Evolutionary conservation across 2,888 invertebrate genomes (phyloP), one percentile per base, ranked within the genome.

Genomic region (Drosophila formosana): DNA sequence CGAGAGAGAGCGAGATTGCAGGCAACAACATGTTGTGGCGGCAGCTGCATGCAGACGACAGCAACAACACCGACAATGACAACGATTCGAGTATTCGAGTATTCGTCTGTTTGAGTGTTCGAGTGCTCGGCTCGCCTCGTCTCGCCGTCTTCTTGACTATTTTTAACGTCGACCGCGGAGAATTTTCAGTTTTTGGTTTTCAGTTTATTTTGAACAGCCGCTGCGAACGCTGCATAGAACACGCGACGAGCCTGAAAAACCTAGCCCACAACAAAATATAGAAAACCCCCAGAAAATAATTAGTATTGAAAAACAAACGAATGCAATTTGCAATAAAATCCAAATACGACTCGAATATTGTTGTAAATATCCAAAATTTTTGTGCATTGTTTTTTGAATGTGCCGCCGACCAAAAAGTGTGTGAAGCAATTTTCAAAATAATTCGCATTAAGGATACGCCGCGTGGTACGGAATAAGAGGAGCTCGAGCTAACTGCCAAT

Each of bases 171-270:
- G 58, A 66, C 57, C 45, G 81, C 68, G 72, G 49, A 78, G 77
- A 88, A 85, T 80, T 77, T 78, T 78, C 81, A 69, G 80, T 80
- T 66, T 75, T 74, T 56, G 82, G 87, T 86, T 64, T 75, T 75
- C 70, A 88, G 88, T 88, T 77, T 74, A 88, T 86, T 88, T 88
- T 86, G 78, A 87, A 76, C 86, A 80, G 75, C 70, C 82, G 82
- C 80, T 66, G 77, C 87, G 80, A 82, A 72, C 76, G 83, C 18
- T 18, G 18, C 82, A 83, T 69, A 79, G 73, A 80, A 81, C 30
- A 65, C 84, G 81, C 72, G 69, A 67, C 76, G 62, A 62, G 56
- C 32, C 53, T 7, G 6, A 30, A 30, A 30, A 4, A 5, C 30
- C 30, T 18, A 1, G 18, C 18, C 30, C 28, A 28, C 5, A 28